A percentile compares a stretch with the other conserved stretches of the same genome.
Conservation (phyloP, 2,113 vertebrate genomes). For the Microtus richardsoni region DNA sequence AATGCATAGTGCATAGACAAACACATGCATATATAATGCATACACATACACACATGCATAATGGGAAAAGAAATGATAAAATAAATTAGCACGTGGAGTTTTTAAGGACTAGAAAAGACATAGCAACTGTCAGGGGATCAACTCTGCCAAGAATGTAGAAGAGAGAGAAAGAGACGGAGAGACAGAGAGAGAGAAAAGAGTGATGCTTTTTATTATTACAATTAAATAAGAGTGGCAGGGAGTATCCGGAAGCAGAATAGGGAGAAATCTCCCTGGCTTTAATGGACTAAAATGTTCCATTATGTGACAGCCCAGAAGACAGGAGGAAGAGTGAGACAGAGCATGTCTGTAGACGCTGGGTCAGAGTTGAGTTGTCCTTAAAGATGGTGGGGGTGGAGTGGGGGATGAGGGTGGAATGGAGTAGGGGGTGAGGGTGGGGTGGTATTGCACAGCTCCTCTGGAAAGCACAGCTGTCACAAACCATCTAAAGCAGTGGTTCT, state of each 20-base stretch:
- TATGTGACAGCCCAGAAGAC: not conserved
- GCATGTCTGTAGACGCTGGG: accelerated
- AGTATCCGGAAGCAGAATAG: not conserved
- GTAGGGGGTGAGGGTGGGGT: not conserved
- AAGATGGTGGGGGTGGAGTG: not conserved
- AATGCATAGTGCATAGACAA: not conserved
- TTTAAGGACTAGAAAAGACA: not conserved
- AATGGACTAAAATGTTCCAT: not conserved
- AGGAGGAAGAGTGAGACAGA: not conserved
- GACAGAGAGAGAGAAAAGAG: too few relatives aligned
- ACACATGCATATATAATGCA: not conserved
- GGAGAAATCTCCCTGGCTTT: conserved; percentile 41
- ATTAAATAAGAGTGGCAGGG: not conserved
- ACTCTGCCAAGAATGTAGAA: not conserved
- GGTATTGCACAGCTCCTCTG: not conserved
- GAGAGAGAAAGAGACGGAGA: not conserved
- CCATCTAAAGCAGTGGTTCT: too few relatives aligned
- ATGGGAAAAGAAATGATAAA: not conserved
- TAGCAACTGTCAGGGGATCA: not conserved
- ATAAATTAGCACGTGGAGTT: not conserved
- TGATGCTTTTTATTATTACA: not conserved
- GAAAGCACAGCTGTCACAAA: not conserved
- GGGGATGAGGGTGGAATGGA: not conserved
- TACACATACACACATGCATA: not conserved
- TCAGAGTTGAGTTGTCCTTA: not conserved